Base-by-base conservation (phyloP, 2,113 vertebrate genomes). In the Mugil cephalus region DNA sequence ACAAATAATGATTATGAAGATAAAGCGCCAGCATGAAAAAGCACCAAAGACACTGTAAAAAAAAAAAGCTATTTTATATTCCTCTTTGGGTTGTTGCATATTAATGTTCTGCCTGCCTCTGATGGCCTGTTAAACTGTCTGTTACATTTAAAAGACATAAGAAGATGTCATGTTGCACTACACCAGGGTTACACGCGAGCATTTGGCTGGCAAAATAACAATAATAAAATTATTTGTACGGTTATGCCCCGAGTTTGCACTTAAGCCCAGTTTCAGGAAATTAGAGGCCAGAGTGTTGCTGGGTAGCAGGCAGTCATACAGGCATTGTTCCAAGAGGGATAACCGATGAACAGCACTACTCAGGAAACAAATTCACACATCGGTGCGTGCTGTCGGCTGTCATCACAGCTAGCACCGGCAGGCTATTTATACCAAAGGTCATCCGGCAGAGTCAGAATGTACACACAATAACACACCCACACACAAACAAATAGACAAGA, bases 341-440 rank as follows among this genome's bases (percentile, higher is more conserved):
- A 91, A 86, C 89, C 75, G 61, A 88, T 87, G 87, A 88, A 84
- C 89, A 89, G 71, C 65, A 70, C 83, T 84, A 88, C 79, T 90
- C 84, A 88, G 87, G 90, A 93, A 93, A 93, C 91, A 94, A 90
- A 94, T 93, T 94, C 89, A 92, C 87, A 92, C 90, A 91, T 85
- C 84, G 77, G 75, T 82, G 87, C 86, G 64, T 91, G 90, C 89
- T 90, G 91, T 85, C 82, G 80, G 85, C 92, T 93, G 93, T 95
- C 93, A 94, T 90, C 93, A 93, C 80, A 84, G 83, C 80, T 75
- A 85, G 85, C 43, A 73, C 88, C 64, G 69, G 83, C 79, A 82
- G 82, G 81, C 92, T 94, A 94, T 93, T 94, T 92, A 94, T 94
- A 94, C 88, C 89, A 84, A 89, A 86, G 89, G 90, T 93, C 89